These are phyloP conservation scores for Synchiropus splendidus DNA, from an alignment of 2,113 vertebrate species.

Conservation along the genomic window DNA sequence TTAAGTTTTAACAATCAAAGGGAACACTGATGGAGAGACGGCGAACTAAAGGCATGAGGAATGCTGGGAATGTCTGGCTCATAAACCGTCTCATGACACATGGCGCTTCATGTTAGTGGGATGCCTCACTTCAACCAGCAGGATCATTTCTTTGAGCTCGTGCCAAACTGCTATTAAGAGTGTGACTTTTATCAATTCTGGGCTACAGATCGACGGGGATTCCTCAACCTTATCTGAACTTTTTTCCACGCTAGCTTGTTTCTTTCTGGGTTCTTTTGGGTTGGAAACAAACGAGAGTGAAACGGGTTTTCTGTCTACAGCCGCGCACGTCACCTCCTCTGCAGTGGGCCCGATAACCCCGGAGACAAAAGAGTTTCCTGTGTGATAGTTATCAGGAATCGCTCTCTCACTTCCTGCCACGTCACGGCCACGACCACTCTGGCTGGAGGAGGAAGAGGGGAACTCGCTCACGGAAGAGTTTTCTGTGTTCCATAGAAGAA, in stretches of 20 bases:
- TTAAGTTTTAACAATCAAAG: not conserved
- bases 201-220: too few species aligned
- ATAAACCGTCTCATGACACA: constrained; percentile 3
- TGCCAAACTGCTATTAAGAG: too few species aligned
- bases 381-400: constrained; percentile 46
- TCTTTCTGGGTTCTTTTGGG: too few species aligned
- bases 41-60: constrained; percentile 3
- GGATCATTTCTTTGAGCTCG: too few species aligned
- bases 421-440: constrained; percentile 19
- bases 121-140: too few species aligned
- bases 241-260: too few species aligned
- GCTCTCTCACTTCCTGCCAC: constrained; percentile 37
- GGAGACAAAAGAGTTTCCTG: constrained; percentile 55
- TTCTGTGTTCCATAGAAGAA: constrained; percentile 15
- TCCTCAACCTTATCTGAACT: too few species aligned
- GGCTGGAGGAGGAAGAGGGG: constrained; percentile 11
- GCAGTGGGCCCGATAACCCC: constrained; percentile 45
- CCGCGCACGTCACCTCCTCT: constrained; percentile 40
- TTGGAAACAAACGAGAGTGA: too few species aligned
- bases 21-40: not conserved
- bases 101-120: constrained; percentile 1
- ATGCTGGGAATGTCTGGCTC: constrained; percentile 7
- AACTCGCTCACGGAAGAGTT: constrained; percentile 16
- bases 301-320: constrained; percentile 16
- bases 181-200: too few species aligned